Evolutionary conservation across 2,113 vertebrate genomes (phyloP), one percentile per base, ranked within the genome.

Genomic region (Edolisoma coerulescens): DNA sequence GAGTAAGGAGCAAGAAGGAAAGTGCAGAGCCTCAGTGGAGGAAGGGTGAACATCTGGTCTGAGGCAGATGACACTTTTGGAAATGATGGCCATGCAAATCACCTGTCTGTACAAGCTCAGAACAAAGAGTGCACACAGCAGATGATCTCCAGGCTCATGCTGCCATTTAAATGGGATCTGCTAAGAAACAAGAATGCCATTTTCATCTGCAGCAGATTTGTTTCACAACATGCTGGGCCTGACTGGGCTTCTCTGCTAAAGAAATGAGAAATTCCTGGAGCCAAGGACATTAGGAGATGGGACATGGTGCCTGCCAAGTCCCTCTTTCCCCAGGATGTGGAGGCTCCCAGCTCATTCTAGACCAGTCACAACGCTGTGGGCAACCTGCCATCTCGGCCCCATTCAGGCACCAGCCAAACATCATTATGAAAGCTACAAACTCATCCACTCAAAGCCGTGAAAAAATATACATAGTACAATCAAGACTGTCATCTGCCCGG

Each of bases 1-100:
- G 71, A 95, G 7, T n/a, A 74, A 93, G 57, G 68, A 88, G 24
- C 35, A 76, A 81, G 76, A 93, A 87, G 86, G 86, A 53, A 75
- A 87, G 90, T 79, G 52, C 63, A 56, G 76, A 30, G 84, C 80
- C 91, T 97, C 93, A 45, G 84, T 14, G 61, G 93, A 97, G 76
- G 65, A 91, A 92, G 65, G 95, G 79, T 65, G 95, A 96, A 95
- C 95, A 97, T 95, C 96, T 96, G 95, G 85, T 96, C 64, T 45
- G 86, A 90, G 95, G 76, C 92, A 93, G 88, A 95, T 1, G 8
- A 94, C 88, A 92, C 83, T 96, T 96, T 73, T 92, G 93, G 95
- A 96, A 94, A 27, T 6, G 79, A 95, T 57, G 90, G 95, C 67
- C 93, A 92, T 76, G 88, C 88, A 95, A 96, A 96, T 92, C 64